These are phyloP conservation scores for Leptura quadrifasciata DNA, from an alignment of 2,888 invertebrate species.

Conservation along the genomic window DNA sequence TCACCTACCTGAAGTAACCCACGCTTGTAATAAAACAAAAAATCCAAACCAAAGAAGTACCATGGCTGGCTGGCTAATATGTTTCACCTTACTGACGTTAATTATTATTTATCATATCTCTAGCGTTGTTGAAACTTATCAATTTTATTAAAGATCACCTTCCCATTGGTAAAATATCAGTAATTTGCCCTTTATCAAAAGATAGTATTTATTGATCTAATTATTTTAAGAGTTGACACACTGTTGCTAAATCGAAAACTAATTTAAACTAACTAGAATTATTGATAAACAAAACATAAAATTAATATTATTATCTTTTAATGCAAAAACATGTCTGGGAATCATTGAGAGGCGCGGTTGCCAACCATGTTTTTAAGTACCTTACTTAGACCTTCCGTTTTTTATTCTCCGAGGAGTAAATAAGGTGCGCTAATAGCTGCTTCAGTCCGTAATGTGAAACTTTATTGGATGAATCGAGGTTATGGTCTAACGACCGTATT, in stretches of 20 bases:
- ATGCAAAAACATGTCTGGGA: no score
- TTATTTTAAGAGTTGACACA: neutral
- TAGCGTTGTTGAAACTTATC: constrained; percentile 10
- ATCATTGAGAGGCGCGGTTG: neutral
- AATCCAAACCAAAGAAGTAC: constrained; percentile 23
- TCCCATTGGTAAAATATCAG: neutral
- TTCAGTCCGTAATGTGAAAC: no score
- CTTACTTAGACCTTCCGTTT: no score
- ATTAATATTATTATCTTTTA: no score
- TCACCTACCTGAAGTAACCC: constrained; percentile 21
- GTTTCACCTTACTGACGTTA: neutral
- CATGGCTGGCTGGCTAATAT: constrained; percentile 34
- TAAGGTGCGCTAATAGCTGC: no score
- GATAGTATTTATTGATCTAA: neutral
- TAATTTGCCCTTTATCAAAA: neutral
- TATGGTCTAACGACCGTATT: no score
- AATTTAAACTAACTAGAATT: neutral
- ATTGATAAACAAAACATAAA: neutral
- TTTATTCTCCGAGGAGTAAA: no score
- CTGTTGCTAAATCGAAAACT: neutral
- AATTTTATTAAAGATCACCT: neutral
- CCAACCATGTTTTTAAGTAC: no score
- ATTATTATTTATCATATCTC: constrained; percentile 1
- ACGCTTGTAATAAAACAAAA: constrained; percentile 16
- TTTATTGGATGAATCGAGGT: no score